phyloP scores from a whole-genome alignment of 2,113 vertebrate species.

The Ornithorhynchus anatinus region DNA sequence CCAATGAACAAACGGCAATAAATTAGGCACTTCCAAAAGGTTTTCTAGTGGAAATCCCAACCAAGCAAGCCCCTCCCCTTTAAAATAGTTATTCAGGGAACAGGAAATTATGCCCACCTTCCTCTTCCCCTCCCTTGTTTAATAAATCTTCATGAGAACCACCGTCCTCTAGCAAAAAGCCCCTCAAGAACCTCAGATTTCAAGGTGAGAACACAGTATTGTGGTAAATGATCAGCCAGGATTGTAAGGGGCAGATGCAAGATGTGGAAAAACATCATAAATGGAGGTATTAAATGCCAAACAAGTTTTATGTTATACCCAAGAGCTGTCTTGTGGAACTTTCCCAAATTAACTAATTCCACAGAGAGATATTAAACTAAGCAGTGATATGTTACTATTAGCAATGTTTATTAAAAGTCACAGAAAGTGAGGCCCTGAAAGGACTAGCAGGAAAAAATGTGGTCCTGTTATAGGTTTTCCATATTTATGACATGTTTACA shows the following conservation, averaged over 20 bases:
- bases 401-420: background rate
- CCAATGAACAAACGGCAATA: no score
- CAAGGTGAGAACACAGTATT: no score
- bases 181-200: no score
- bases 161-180: no score
- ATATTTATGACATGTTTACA: background rate
- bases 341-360: background rate
- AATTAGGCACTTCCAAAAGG: no score
- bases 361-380: background rate
- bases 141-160: no score
- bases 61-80: no score
- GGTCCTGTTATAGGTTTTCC: background rate
- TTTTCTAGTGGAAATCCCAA: no score
- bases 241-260: fast-evolving
- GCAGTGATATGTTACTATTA: background rate
- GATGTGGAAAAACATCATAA: background rate
- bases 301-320: background rate
- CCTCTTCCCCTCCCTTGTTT: no score
- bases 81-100: no score
- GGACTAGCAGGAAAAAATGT: background rate
- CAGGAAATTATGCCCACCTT: no score
- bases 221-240: no score
- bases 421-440: background rate
- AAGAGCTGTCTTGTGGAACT: background rate
- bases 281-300: background rate